Evolutionary conservation across 1,140 invertebrate genomes (phyloP), one percentile per base, ranked within the genome.

Genomic region (Eulimnadia texana): DNA sequence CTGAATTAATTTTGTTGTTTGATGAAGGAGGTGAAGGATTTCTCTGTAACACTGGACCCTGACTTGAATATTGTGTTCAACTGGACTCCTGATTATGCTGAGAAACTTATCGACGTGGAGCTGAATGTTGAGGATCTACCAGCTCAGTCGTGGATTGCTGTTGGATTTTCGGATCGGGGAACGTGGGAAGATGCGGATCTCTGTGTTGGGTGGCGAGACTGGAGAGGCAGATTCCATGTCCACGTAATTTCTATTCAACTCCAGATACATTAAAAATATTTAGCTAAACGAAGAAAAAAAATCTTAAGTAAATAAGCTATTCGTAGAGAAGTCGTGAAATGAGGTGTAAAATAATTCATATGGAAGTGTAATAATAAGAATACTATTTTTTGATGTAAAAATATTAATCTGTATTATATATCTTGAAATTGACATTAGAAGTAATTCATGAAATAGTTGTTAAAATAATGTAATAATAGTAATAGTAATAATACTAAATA

Each of bases 141-240:
- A 9, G 50, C 61, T 9, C 67, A 66, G 33, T 61, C 60, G 22
- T 93, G 88, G 88, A 83, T 94, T 64, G 86, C 88, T 2, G 68
- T 95, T 55, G 94, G 94, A 29, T 97, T 97, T 75, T 97, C 93
- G 0, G 83, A 93, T 69, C 83, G 90, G 65, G 94, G 93, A 3
- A 78, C 85, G 47, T 60, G 80, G 0, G 78, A 77, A 27, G 80
- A 83, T 49, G 86, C 90, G 1, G 93, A 97, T 77, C 82, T 90
- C 63, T 93, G 90, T 67, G 71, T 96, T 11, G 77, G 92, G 29
- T 90, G 86, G 84, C 76, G 77, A 2, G 81, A 86, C 68, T 81
- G 80, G 75, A 80, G 79, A 64, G 77, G 79, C 24, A 73, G 72
- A 62, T 72, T 80, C 55, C 77, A 82, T 65, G 78, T 88, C 67